phyloP scores from a whole-genome alignment of 2,113 vertebrate species.

The Aegithalos caudatus region DNA sequence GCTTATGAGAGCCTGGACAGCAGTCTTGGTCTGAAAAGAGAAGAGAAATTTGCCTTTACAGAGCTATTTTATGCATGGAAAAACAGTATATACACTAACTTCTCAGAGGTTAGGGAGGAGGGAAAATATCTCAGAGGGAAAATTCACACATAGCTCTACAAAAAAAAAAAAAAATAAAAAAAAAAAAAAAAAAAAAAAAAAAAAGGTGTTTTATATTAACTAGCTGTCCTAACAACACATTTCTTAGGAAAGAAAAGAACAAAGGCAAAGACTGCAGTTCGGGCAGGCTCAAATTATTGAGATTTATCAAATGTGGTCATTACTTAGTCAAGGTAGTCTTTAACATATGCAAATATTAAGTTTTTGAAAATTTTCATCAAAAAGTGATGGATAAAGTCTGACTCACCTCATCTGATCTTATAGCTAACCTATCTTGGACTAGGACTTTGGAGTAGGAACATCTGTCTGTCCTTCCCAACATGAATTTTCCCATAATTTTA shows the following conservation, averaged over 20 bases:
- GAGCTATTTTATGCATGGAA: neutral
- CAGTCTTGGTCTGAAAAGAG: constrained; percentile 78
- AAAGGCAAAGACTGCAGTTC: neutral
- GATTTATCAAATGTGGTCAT: neutral
- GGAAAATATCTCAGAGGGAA: too few relatives aligned
- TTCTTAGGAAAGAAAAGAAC: neutral
- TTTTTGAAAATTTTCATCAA: neutral
- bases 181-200: neutral
- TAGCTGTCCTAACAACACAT: neutral
- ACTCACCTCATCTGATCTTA: neutral
- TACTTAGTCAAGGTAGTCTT: neutral
- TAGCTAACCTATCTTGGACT: neutral
- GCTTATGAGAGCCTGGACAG: constrained; percentile 81
- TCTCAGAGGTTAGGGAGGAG: neutral
- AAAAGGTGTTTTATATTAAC: neutral
- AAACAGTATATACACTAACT: neutral
- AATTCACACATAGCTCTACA: neutral
- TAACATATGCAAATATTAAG: neutral
- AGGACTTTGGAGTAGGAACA: neutral
- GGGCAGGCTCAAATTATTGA: neutral
- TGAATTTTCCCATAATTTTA: neutral
- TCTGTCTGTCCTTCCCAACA: neutral
- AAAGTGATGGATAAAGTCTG: neutral
- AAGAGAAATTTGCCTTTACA: neutral
- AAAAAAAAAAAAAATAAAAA: neutral